Conservation (phyloP, 2,888 invertebrate genomes). For the Sphaerophoria taeniata region DNA sequence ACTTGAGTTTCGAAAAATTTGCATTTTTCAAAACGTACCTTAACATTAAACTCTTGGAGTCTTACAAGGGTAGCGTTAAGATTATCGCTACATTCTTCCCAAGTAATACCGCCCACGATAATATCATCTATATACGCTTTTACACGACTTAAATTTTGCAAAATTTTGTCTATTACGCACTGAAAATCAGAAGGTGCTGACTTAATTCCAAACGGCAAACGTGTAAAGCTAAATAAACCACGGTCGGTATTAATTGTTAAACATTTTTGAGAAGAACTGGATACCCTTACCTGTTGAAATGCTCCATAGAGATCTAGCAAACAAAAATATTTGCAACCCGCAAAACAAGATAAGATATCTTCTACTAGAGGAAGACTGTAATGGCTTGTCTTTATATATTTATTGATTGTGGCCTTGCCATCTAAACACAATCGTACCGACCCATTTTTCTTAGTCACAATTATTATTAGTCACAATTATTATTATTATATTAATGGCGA, state of each 20-base stretch:
- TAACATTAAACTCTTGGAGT: constrained; percentile 31
- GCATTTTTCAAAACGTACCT: constrained; percentile 30
- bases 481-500: too few species aligned
- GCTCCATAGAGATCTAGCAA: constrained; percentile 11
- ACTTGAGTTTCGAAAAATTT: constrained; percentile 26
- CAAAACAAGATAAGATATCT: constrained; percentile 24
- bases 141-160: constrained; percentile 20
- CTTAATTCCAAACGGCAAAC: constrained; percentile 26
- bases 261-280: constrained; percentile 25
- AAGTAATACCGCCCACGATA: constrained; percentile 23
- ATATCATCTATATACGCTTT: constrained; percentile 42
- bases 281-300: constrained; percentile 21
- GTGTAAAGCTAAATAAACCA: constrained; percentile 16
- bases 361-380: constrained; percentile 1
- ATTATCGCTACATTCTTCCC: constrained; percentile 16
- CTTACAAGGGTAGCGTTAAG: constrained; percentile 21
- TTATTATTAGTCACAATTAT: constrained; percentile 1
- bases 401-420: constrained; percentile 20
- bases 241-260: constrained; percentile 29
- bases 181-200: constrained; percentile 24
- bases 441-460: neutral
- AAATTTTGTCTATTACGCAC: constrained; percentile 17
- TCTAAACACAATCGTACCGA: neutral
- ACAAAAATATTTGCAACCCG: constrained; percentile 9
- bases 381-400: constrained; percentile 6